phyloP scores from a whole-genome alignment of 2,888 invertebrate species.

The Watsonalla cultraria region DNA sequence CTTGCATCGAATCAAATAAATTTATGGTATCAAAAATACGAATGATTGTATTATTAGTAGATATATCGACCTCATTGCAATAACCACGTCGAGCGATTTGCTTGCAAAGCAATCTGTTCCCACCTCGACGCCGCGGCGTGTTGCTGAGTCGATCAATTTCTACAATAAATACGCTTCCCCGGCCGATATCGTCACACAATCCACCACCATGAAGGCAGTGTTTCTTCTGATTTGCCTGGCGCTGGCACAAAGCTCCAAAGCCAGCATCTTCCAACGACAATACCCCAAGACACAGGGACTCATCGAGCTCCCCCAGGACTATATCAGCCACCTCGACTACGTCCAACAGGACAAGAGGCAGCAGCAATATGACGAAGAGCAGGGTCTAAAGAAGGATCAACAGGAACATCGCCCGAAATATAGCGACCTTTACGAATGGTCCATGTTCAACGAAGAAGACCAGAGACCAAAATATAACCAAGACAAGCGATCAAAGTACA shows the following conservation, averaged over 20 bases:
- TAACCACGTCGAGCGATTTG: not conserved
- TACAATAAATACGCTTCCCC: constrained; percentile 37
- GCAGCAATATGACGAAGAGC: not conserved
- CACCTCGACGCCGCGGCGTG: constrained; percentile 1
- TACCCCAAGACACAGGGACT: constrained; percentile 31
- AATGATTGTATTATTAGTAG: not conserved
- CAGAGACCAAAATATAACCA: not conserved
- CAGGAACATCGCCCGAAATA: constrained; percentile 5
- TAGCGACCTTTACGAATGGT: constrained; percentile 2
- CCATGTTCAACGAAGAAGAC: constrained; percentile 2
- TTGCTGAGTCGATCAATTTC: constrained; percentile 30
- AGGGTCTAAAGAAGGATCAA: not conserved
- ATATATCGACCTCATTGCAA: not conserved
- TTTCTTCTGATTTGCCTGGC: constrained; percentile 55
- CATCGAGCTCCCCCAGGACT: constrained; percentile 36
- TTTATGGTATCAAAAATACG: not conserved
- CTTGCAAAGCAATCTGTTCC: not conserved
- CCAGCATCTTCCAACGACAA: constrained; percentile 52
- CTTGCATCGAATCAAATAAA: not conserved
- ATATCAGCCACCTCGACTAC: constrained; percentile 29
- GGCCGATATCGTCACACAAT: constrained; percentile 23
- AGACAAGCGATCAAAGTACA: not conserved
- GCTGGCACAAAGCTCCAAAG: constrained; percentile 47
- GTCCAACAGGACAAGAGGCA: constrained; percentile 21
- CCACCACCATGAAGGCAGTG: constrained; percentile 60